A percentile compares a stretch with the other conserved stretches of the same genome.
Evolutionary conservation across 2,797 vertebrate species (phyloP).

Genomic region (Dermochelys coriacea): DNA sequence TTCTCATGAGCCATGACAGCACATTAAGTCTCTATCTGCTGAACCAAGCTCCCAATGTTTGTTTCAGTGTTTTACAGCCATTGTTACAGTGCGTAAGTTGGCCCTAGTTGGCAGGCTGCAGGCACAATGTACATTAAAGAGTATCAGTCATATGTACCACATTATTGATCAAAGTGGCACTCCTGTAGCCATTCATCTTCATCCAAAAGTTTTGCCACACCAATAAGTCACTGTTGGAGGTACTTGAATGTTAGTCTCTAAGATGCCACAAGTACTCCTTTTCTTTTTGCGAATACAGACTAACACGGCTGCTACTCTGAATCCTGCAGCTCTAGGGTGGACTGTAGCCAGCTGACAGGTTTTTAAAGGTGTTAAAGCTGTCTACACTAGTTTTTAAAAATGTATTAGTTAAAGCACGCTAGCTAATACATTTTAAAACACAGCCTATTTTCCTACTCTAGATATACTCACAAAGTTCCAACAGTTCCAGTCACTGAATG

Average conservation of each 20-base stretch:
- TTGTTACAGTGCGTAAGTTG: not conserved
- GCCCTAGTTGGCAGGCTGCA: not conserved
- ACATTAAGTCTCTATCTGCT: not conserved
- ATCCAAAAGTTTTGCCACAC: not conserved
- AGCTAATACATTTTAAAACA: not conserved
- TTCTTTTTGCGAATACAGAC: no score
- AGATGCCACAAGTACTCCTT: no score
- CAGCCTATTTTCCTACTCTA: not conserved
- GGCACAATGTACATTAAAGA: not conserved
- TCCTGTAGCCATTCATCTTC: not conserved
- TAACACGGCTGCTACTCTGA: no score
- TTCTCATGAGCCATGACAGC: not conserved
- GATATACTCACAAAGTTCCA: not conserved
- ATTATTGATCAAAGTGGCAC: not conserved
- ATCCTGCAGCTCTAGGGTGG: not conserved
- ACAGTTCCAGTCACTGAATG: not conserved
- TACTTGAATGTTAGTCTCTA: no score
- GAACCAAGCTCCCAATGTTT: not conserved
- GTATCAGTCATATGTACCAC: not conserved
- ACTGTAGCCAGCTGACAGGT: not conserved
- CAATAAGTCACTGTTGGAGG: not conserved
- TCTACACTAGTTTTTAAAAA: not conserved
- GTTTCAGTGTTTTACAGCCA: fast-evolving
- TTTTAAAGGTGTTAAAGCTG: not conserved
- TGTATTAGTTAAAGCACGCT: not conserved